Evolutionary conservation across 1,140 invertebrate species (phyloP).

Genomic region (Monomorium pharaonis): DNA sequence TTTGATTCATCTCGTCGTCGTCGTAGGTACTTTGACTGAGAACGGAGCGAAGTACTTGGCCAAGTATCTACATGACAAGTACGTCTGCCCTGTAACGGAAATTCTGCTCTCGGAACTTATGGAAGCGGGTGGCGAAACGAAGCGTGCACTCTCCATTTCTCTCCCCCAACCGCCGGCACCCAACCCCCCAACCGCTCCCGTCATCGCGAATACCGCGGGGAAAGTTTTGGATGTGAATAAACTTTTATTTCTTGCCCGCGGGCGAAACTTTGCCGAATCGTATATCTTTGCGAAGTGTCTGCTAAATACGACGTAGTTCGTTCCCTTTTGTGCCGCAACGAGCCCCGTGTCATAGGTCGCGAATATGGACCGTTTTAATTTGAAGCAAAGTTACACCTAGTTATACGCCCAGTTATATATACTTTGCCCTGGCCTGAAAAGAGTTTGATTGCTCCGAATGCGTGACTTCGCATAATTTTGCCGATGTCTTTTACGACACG

Average conservation of each 20-base stretch:
- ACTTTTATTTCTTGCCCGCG: constrained; percentile 60
- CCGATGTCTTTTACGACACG: neutral
- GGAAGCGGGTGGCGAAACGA: constrained; percentile 60
- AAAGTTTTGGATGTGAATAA: constrained; percentile 69
- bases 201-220: constrained; percentile 55
- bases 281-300: constrained; percentile 43
- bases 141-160: constrained; percentile 32
- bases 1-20: constrained; percentile 65
- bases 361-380: constrained; percentile 49
- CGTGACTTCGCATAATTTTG: neutral
- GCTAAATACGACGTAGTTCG: constrained; percentile 27
- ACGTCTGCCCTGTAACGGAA: constrained; percentile 63
- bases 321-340: constrained; percentile 1
- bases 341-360: neutral
- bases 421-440: neutral
- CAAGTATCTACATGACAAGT: constrained; percentile 70
- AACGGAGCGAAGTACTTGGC: constrained; percentile 60
- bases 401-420: constrained; percentile 6
- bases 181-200: neutral
- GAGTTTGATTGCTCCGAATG: neutral
- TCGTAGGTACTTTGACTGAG: constrained; percentile 59
- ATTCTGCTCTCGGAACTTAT: constrained; percentile 57
- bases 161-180: neutral
- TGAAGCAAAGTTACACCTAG: constrained; percentile 18
- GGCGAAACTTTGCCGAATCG: constrained; percentile 59